phyloP scores from a whole-genome alignment of 1,140 invertebrate species.

The Brachionus asplanchnoidis region DNA sequence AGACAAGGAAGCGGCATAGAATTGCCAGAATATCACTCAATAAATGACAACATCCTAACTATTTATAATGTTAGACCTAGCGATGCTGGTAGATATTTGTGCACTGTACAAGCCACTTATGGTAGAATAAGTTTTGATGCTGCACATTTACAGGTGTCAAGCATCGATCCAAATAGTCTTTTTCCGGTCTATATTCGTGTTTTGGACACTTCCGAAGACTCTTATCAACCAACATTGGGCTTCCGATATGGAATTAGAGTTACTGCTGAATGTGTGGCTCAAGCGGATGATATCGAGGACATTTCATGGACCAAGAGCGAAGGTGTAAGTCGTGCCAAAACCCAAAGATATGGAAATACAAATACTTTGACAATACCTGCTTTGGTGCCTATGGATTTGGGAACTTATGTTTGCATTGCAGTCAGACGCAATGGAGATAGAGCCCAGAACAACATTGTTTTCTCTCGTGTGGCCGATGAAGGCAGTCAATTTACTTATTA shows the following conservation, averaged over 20 bases:
- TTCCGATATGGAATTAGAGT: constrained; percentile 14
- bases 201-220: not conserved
- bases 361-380: constrained; percentile 23
- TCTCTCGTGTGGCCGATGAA: not conserved
- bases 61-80: not conserved
- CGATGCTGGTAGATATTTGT: constrained; percentile 1
- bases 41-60: not conserved
- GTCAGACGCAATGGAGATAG: not conserved
- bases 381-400: constrained; percentile 31
- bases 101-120: constrained; percentile 18
- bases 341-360: not conserved
- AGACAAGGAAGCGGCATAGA: not conserved
- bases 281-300: not conserved
- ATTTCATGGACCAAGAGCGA: constrained; percentile 32
- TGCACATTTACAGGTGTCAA: constrained; percentile 26
- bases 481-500: constrained; percentile 40
- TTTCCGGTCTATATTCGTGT: constrained; percentile 37
- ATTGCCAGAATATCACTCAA: not conserved
- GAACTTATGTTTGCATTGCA: constrained; percentile 39
- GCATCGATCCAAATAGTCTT: not conserved
- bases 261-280: constrained; percentile 32
- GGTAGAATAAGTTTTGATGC: constrained; percentile 14
- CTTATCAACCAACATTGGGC: not conserved
- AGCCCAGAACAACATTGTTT: constrained; percentile 35
- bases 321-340: not conserved